Percentiles rank a stretch among this genome's conserved stretches.
Evolutionary conservation across 2,797 vertebrate genomes (phyloP).

Genomic region (Lacerta agilis): DNA sequence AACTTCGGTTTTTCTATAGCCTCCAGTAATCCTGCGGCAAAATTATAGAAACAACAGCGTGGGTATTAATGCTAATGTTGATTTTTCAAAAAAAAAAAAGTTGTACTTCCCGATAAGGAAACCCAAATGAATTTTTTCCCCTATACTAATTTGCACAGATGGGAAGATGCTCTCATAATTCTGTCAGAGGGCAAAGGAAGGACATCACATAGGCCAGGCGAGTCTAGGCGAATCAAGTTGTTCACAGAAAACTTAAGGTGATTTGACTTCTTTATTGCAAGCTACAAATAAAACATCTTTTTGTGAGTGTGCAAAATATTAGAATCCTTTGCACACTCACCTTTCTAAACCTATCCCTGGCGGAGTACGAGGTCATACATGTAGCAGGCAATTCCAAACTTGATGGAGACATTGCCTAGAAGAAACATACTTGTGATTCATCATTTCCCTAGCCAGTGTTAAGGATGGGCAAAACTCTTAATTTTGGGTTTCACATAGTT

Average conservation of each 20-base stretch:
- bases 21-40: slow-evolving; percentile 16
- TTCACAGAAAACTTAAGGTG: neutral
- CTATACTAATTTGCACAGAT: neutral
- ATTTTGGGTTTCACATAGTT: too few species aligned
- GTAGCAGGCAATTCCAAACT: neutral
- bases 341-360: neutral
- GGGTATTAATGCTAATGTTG: slow-evolving; percentile 19
- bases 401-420: neutral
- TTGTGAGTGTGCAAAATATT: neutral
- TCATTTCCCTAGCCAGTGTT: too few species aligned
- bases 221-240: neutral
- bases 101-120: neutral
- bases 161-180: neutral
- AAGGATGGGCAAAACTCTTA: too few species aligned
- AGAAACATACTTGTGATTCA: neutral
- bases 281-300: neutral
- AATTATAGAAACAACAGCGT: slow-evolving; percentile 15
- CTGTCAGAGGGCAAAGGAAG: neutral
- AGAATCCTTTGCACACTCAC: neutral
- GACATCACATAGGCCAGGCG: neutral
- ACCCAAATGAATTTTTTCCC: neutral
- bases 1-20: slow-evolving; percentile 17
- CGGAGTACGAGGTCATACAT: neutral
- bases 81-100: neutral
- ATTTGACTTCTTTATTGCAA: neutral